phyloP scores from a whole-genome alignment of 2,113 vertebrate species.

The Xenotilapia leptura region DNA sequence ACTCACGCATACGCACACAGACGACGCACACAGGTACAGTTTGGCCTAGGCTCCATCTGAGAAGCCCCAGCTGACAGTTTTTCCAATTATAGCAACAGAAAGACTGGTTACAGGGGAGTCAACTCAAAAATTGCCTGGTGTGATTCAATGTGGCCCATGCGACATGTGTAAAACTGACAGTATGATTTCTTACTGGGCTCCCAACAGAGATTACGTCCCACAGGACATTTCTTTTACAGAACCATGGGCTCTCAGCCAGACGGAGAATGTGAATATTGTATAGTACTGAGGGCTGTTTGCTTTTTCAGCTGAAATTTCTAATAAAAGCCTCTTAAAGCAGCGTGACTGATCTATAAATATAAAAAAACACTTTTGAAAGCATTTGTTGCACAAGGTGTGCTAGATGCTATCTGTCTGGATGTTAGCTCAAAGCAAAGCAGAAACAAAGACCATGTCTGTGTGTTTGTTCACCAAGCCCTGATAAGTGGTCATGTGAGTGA shows the following conservation, averaged over 20 bases:
- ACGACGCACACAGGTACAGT: background rate
- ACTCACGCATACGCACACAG: background rate
- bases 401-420: background rate
- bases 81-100: slow-evolving; percentile 30
- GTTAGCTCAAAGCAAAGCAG: background rate
- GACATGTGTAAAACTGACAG: slow-evolving; percentile 28
- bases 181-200: slow-evolving; percentile 25
- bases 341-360: background rate
- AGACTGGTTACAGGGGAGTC: slow-evolving; percentile 14
- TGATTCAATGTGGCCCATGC: slow-evolving; percentile 6
- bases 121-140: slow-evolving; percentile 30
- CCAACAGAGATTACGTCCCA: slow-evolving; percentile 17
- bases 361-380: background rate
- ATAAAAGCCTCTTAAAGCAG: background rate
- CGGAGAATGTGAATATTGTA: background rate
- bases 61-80: slow-evolving; percentile 19
- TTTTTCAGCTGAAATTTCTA: background rate
- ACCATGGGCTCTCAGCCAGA: slow-evolving; percentile 3
- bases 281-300: background rate
- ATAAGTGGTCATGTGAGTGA: background rate
- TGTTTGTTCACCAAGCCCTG: background rate
- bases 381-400: background rate
- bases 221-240: background rate
- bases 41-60: background rate
- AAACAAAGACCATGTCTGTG: background rate